Evolutionary conservation across 2,113 vertebrate genomes (phyloP).

Genomic region (Lipophrys pholis): DNA sequence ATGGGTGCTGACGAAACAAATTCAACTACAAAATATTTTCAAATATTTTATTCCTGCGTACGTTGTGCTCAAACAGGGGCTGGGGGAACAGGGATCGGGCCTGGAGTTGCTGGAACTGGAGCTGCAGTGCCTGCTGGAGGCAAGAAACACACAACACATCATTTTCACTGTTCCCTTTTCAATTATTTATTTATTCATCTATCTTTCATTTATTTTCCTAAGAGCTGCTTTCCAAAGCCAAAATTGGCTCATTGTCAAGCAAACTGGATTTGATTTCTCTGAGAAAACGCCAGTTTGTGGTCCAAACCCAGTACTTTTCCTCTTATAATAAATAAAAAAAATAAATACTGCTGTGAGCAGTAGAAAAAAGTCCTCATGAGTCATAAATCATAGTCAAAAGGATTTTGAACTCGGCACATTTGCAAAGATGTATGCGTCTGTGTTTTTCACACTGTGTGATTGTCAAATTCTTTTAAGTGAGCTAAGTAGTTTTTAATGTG

Average conservation of each 20-base stretch:
- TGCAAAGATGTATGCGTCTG: background rate
- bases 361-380: background rate
- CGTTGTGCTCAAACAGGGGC: conserved; percentile 40
- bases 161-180: background rate
- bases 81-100: conserved; percentile 54
- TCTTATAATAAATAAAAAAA: conserved; percentile 1
- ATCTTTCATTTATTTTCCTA: background rate
- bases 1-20: no score
- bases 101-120: conserved; percentile 66
- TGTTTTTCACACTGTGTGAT: conserved; percentile 22
- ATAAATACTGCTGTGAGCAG: background rate
- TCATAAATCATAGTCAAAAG: conserved; percentile 29
- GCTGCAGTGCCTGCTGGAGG: conserved; percentile 66
- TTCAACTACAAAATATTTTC: no score
- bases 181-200: background rate
- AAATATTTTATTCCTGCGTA: background rate
- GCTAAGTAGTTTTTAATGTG: conserved; percentile 21
- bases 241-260: conserved; percentile 8
- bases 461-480: conserved; percentile 1
- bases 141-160: conserved; percentile 36
- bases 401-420: conserved; percentile 21
- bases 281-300: background rate
- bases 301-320: background rate
- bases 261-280: conserved; percentile 2
- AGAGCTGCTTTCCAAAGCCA: background rate